Evolutionary conservation across 1,140 invertebrate species (phyloP), one percentile per base, ranked within the genome.

Genomic region (Panagrolaimus sp.): DNA sequence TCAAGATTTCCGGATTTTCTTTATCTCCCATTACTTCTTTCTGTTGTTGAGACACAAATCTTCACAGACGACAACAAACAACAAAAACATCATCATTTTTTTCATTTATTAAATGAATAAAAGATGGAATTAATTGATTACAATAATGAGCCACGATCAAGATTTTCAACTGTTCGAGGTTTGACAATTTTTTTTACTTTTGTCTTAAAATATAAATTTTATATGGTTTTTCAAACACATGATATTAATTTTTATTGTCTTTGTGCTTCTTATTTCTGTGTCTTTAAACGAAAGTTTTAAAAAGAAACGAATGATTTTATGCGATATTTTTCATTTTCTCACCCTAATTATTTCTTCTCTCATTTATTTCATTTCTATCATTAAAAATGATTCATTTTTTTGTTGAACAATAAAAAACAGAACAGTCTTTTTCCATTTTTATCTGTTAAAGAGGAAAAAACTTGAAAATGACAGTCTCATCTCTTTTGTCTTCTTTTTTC

Each of bases 101-200:
- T 6, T 58, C 21, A 0, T 58, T 21, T 58, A 52, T 12, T 52
- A n/a, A 58, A 58, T 28, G 52, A 28, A 26, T 21, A 58, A 28
- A 58, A 21, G 21, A 58, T 58, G 52, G 52, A 58, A 28, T 28
- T 58, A 21, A 58, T 58, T 58, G 52, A 58, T 58, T 58, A 58
- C 28, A 28, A 58, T 21, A 21, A 28, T 14, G 52, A 58, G 52
- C 52, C 52, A 28, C 21, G 52, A 10, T 58, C 52, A 21, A 58
- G 52, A 28, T 58, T 58, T 58, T 58, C 52, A 28, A 58, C 52
- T 21, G 52, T 58, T 14, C 1, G 52, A 58, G 52, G 48, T 52
- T 52, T 21, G 14, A 4, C 48, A 52, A 8, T 1, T 52, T 15
- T 52, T 52, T 52, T 52, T 17, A 8, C 26, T 15, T 15, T 21